phyloP scores from a whole-genome alignment of 2,113 vertebrate species.

The Dipodomys merriami region DNA sequence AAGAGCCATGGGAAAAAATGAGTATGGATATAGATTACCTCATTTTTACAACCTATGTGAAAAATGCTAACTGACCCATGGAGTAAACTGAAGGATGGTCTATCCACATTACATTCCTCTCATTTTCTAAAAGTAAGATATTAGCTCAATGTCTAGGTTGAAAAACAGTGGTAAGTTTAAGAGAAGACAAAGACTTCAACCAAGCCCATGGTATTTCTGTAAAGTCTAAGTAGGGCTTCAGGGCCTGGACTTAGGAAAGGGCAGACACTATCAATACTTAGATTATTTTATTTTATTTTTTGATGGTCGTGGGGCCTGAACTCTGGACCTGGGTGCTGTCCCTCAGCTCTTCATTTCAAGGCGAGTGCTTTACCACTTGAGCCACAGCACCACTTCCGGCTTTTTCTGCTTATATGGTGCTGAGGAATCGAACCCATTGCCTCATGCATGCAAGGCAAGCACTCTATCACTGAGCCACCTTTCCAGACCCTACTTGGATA shows the following conservation, averaged over 20 bases:
- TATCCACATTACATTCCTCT: not conserved
- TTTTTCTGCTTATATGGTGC: too few species aligned
- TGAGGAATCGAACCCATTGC: too few species aligned
- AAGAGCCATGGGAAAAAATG: not conserved
- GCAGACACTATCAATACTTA: not conserved
- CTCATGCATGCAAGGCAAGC: too few species aligned
- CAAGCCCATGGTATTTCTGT: not conserved
- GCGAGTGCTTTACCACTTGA: too few species aligned
- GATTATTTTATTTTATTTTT: not conserved
- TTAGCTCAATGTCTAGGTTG: not conserved
- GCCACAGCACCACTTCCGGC: too few species aligned
- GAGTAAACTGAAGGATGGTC: not conserved
- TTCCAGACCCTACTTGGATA: not conserved
- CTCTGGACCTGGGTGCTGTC: too few species aligned
- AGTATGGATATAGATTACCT: not conserved
- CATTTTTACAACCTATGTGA: not conserved
- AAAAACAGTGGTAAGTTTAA: not conserved
- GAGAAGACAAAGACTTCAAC: not conserved
- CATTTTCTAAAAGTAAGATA: conserved; percentile 29
- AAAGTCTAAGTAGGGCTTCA: not conserved
- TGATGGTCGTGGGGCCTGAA: too few species aligned
- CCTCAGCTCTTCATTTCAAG: too few species aligned
- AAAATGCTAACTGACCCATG: conserved; percentile 4
- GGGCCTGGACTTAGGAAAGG: not conserved
- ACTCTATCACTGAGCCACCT: too few species aligned